These are phyloP conservation scores for Poeciliopsis turrubarensis DNA, from an alignment of 2,113 vertebrate genomes.

Conservation along the genomic window DNA sequence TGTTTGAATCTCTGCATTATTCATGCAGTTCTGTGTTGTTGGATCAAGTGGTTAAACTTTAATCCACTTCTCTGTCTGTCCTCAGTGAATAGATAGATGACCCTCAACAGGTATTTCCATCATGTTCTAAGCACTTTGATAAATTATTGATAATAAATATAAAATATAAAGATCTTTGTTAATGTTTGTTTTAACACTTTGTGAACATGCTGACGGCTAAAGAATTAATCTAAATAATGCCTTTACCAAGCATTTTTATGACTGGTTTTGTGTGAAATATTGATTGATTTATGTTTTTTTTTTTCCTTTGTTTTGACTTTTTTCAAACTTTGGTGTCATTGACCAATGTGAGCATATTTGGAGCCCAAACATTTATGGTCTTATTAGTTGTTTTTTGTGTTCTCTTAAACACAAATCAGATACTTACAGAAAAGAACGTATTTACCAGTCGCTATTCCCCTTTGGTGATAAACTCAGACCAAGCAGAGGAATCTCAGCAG, in stretches of 20 bases:
- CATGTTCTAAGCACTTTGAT: neutral
- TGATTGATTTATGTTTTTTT: neutral
- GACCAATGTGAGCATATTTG: neutral
- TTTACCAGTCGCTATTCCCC: neutral
- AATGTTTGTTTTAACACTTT: neutral
- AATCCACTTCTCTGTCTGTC: slow-evolving; percentile 7
- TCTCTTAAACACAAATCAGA: neutral
- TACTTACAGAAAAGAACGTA: neutral
- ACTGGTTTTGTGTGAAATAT: neutral
- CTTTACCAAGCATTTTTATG: neutral
- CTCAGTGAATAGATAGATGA: neutral
- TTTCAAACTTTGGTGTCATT: neutral
- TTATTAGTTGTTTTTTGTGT: neutral
- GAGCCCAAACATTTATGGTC: neutral
- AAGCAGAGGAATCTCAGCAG: neutral
- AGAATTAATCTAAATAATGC: neutral
- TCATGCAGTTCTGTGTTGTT: slow-evolving; percentile 20
- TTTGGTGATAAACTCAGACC: neutral
- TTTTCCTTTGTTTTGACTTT: neutral
- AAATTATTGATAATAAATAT: neutral
- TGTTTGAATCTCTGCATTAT: slow-evolving; percentile 29
- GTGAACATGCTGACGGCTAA: neutral
- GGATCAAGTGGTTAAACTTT: slow-evolving; percentile 33
- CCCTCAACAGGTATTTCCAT: neutral
- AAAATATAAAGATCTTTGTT: slow-evolving; percentile 1